These are phyloP conservation scores for Grus americana DNA, from an alignment of 2,113 vertebrate genomes.

Conservation along the genomic window DNA sequence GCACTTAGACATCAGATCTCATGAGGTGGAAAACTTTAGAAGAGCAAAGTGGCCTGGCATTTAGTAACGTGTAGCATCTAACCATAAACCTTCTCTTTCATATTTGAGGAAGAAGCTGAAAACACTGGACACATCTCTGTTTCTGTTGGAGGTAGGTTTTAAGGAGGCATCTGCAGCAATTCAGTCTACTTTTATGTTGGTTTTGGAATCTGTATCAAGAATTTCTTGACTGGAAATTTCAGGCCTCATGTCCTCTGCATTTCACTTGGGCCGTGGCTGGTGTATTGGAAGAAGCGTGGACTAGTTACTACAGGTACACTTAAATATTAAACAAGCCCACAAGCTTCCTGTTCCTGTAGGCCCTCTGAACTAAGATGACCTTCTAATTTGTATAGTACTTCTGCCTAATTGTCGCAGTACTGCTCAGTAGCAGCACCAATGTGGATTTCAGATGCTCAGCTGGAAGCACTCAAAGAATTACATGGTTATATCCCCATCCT, in stretches of 20 bases:
- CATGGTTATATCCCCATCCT: neutral
- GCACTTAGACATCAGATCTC: neutral
- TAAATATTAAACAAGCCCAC: neutral
- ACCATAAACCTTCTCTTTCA: neutral
- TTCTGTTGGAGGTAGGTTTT: slow-evolving; percentile 14
- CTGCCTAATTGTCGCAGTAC: neutral
- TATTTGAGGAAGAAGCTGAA: neutral
- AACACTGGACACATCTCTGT: neutral
- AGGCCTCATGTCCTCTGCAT: neutral
- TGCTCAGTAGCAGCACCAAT: neutral
- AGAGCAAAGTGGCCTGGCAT: neutral
- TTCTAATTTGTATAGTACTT: neutral
- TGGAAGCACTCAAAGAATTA: neutral
- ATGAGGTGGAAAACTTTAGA: neutral
- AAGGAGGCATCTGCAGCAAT: neutral
- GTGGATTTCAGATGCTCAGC: neutral
- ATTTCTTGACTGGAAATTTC: neutral
- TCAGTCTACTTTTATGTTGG: neutral
- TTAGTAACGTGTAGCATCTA: neutral
- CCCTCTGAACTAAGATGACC: neutral
- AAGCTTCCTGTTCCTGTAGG: neutral
- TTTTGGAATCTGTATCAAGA: neutral
- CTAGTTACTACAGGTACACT: neutral
- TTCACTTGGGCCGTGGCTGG: neutral
- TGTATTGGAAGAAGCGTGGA: neutral